These are phyloP conservation scores for Netelia inedita DNA, from an alignment of 2,888 invertebrate genomes.

Conservation along the genomic window DNA sequence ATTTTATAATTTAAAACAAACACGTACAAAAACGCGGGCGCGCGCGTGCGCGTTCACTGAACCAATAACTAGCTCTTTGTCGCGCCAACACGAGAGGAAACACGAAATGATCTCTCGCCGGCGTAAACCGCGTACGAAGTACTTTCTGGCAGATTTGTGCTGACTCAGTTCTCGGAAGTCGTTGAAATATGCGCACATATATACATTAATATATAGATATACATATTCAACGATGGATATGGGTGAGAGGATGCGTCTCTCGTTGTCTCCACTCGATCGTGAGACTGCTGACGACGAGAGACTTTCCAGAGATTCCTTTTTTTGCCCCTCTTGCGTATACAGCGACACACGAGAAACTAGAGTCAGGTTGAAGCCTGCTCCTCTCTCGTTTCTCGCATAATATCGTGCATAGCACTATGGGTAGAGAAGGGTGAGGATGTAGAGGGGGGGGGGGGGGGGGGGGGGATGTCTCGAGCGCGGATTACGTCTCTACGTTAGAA, in stretches of 20 bases:
- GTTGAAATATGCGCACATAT: constrained; percentile 19
- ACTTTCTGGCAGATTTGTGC: constrained; percentile 45
- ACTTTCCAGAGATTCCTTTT: constrained; percentile 53
- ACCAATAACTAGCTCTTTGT: constrained; percentile 41
- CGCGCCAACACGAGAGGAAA: neutral
- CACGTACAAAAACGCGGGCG: no score
- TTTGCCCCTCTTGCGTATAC: constrained; percentile 9
- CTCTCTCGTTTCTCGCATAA: constrained; percentile 37
- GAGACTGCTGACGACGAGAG: constrained; percentile 60
- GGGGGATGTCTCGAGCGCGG: constrained; percentile 6
- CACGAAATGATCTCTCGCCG: neutral
- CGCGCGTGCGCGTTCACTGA: no score
- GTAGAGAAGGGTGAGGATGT: neutral
- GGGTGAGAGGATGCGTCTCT: constrained; percentile 49
- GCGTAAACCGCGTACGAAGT: constrained; percentile 11
- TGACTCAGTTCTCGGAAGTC: constrained; percentile 58
- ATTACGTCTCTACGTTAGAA: constrained; percentile 32
- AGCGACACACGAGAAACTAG: constrained; percentile 25
- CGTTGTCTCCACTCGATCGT: constrained; percentile 48
- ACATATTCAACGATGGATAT: constrained; percentile 3
- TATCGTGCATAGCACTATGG: neutral
- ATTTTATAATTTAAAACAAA: no score
- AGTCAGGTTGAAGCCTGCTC: constrained; percentile 41
- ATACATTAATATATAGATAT: constrained; percentile 3
- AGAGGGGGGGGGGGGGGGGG: neutral